Evolutionary conservation across 1,140 invertebrate species (phyloP).

Genomic region (Sminthurides bifidus): DNA sequence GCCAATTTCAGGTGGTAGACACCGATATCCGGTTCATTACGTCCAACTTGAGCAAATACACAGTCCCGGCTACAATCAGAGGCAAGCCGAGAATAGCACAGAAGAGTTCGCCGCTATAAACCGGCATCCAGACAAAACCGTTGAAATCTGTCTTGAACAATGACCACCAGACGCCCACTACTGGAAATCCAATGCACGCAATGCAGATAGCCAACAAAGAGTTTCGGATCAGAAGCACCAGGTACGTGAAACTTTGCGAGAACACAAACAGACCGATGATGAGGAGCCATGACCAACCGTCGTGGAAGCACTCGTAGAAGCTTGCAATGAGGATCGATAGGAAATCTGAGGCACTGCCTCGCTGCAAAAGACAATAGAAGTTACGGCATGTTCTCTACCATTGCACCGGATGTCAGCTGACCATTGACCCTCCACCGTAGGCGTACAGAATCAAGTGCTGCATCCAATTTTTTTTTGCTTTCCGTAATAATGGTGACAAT

Average conservation of each 20-base stretch:
- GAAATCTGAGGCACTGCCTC: not conserved
- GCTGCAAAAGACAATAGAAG: too few species aligned
- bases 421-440: too few species aligned
- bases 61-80: slow-evolving; percentile 44
- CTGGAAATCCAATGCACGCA: slow-evolving; percentile 42
- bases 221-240: slow-evolving; percentile 45
- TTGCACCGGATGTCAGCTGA: too few species aligned
- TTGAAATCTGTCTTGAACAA: slow-evolving; percentile 40
- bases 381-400: too few species aligned
- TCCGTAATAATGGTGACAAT: not conserved
- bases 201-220: slow-evolving; percentile 46
- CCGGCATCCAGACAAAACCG: slow-evolving; percentile 40
- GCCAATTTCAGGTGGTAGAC: too few species aligned
- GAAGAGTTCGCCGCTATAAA: slow-evolving; percentile 46
- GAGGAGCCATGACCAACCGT: not conserved
- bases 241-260: slow-evolving; percentile 33
- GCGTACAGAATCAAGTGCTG: too few species aligned
- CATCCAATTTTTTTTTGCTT: too few species aligned
- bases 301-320: slow-evolving; percentile 1
- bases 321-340: not conserved
- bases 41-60: slow-evolving; percentile 23
- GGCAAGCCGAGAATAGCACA: slow-evolving; percentile 47
- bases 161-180: slow-evolving; percentile 50
- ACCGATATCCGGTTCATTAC: slow-evolving; percentile 9
- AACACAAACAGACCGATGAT: slow-evolving; percentile 10